phyloP scores from a whole-genome alignment of 2,888 invertebrate genomes.

The Lissonota sp. region DNA sequence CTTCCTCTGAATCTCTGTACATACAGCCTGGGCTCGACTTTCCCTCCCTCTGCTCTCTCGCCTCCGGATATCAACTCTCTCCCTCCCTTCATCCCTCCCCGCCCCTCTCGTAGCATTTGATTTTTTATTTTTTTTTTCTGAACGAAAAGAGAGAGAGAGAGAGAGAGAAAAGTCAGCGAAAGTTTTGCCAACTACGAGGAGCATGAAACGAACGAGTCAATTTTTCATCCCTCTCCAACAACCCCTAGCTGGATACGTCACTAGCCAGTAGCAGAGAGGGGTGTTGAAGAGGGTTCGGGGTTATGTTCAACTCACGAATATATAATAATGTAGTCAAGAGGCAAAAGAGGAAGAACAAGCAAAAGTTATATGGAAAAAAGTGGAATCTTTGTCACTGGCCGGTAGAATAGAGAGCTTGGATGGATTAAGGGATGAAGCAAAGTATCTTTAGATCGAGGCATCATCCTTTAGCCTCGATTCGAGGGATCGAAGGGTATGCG shows the following conservation, averaged over 20 bases:
- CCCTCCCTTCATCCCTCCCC: slow-evolving; percentile 32
- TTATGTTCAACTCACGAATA: background rate
- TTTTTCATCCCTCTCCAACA: slow-evolving; percentile 76
- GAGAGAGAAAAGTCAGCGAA: slow-evolving; percentile 70
- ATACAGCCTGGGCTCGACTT: slow-evolving; percentile 37
- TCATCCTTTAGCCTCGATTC: slow-evolving; percentile 7
- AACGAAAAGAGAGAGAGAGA: slow-evolving; percentile 64
- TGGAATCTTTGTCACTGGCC: slow-evolving; percentile 42
- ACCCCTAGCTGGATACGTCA: slow-evolving; percentile 51
- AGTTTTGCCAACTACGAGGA: slow-evolving; percentile 74
- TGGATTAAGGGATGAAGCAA: background rate
- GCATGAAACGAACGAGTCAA: slow-evolving; percentile 75
- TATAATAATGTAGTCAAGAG: slow-evolving; percentile 57
- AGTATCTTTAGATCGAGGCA: slow-evolving; percentile 12
- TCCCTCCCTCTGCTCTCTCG: slow-evolving; percentile 47
- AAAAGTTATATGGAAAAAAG: slow-evolving; percentile 17
- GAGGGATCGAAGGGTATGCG: slow-evolving; percentile 47
- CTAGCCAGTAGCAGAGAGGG: background rate
- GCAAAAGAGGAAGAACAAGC: slow-evolving; percentile 20
- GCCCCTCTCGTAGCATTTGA: slow-evolving; percentile 51
- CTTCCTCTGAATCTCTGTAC: slow-evolving; percentile 34
- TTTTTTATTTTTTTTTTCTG: slow-evolving; percentile 60
- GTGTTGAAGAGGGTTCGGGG: slow-evolving; percentile 15
- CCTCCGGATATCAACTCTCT: slow-evolving; percentile 63
- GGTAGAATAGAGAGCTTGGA: background rate